Base-by-base conservation (phyloP, 2,797 vertebrate species). In the Enteromius argenteus region DNA sequence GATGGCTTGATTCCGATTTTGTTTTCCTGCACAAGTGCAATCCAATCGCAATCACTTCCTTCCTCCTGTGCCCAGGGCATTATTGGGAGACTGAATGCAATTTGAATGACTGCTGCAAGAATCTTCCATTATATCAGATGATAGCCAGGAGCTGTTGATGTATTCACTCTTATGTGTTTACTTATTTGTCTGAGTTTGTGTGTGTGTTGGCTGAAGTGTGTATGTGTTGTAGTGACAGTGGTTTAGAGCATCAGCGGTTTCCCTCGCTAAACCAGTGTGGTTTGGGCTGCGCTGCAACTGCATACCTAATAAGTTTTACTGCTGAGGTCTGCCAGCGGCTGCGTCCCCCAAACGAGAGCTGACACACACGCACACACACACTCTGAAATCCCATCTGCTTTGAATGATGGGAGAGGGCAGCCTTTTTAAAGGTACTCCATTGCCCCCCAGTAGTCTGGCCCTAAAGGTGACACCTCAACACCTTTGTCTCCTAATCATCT, bases 381-480 rank as follows among this genome's bases (percentile, higher is more conserved):
- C 91, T 89, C 90, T 90, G 91, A 91, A 91, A 92, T 85, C 87
- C 91, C 94, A 94, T 95, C 93, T 94, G 94, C 90, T 94, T 93
- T 93, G 85, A 93, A 94, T 93, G 92, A 94, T 88, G 91, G 88
- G 81, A 83, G 84, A 87, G 80, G 66, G 78, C 69, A 60, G 68
- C 83, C 86, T 75, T 89, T 86, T 91, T 90, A 85, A 69, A 80
- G 66, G 77, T 39, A 37, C 77, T 76, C 66, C 58, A 81, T 46
- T 32, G 75, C 81, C 80, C 72, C 69, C 56, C 46, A 85, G 80
- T 73, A 84, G 60, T 81, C 37, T 89, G 78, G 66, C 86, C 81
- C 91, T 91, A 76, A 91, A 23, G 92, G 94, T 95, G 93, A 94
- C 92, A 93, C 92, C 93, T 92, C 88, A 92, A 93, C 93, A 94